A percentile compares a stretch with the other conserved stretches of the same genome.
Conservation (phyloP, 2,888 invertebrate species). For the Dynastes grantii region DNA sequence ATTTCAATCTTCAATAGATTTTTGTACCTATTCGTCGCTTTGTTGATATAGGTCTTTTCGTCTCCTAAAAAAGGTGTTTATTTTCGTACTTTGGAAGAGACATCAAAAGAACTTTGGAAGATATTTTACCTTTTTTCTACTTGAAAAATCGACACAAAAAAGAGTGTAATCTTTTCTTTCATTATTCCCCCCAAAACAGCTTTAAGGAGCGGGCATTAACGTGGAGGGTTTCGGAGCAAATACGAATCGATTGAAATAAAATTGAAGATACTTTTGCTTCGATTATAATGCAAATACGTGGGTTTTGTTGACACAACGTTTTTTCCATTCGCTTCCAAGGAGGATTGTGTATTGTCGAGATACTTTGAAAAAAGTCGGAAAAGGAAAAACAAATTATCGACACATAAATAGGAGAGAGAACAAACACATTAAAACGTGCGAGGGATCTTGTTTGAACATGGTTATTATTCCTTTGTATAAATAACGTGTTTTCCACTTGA, state of each 20-base stretch:
- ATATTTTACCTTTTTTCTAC: not conserved
- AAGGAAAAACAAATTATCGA: not conserved
- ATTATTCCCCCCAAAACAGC: not conserved
- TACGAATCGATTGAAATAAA: slow-evolving; percentile 21
- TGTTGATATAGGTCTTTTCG: too few relatives aligned
- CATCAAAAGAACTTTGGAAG: too few relatives aligned
- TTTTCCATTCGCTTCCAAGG: not conserved
- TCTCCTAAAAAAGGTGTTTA: too few relatives aligned
- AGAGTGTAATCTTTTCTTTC: slow-evolving; percentile 1
- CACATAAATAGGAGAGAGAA: not conserved
- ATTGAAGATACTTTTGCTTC: slow-evolving; percentile 16
- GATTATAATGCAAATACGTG: slow-evolving; percentile 18
- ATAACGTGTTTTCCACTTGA: not conserved
- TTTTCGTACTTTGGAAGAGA: too few relatives aligned
- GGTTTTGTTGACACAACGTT: slow-evolving; percentile 12
- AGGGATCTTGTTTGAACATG: not conserved
- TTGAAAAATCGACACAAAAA: not conserved
- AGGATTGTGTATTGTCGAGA: too few relatives aligned
- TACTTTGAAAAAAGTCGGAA: not conserved
- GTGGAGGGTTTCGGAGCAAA: not conserved
- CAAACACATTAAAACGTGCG: not conserved
- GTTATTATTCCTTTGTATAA: not conserved
- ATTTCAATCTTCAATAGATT: too few relatives aligned
- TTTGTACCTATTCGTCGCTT: too few relatives aligned
- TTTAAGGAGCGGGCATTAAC: not conserved